Evolutionary conservation across 1,140 invertebrate species (phyloP).

Genomic region (Drosophila ananassae): DNA sequence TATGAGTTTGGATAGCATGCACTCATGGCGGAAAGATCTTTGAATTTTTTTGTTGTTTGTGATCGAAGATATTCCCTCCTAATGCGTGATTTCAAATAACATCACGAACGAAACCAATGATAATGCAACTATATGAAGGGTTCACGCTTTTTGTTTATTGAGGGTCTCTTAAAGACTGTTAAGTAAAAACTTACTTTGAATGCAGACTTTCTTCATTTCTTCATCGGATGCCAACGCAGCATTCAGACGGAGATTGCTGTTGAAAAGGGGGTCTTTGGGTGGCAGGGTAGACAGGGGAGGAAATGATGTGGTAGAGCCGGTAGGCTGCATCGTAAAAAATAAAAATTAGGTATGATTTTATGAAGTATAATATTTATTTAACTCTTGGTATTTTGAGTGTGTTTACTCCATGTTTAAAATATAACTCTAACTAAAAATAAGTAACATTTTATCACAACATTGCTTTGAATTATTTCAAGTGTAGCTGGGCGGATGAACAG

Average conservation of each 20-base stretch:
- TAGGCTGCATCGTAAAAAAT: neutral
- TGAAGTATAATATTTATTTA: no score
- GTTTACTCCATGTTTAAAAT: no score
- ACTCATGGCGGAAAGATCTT: conserved; percentile 48
- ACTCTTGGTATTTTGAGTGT: no score
- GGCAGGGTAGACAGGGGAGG: conserved; percentile 1
- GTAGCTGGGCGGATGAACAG: conserved; percentile 1
- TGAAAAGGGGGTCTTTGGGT: conserved; percentile 12
- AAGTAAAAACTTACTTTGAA: conserved; percentile 43
- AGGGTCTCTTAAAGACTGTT: conserved; percentile 30
- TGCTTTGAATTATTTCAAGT: neutral
- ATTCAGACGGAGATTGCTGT: conserved; percentile 21
- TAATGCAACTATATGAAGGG: conserved; percentile 56
- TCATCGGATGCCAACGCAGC: conserved; percentile 27
- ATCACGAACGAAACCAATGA: conserved; percentile 43
- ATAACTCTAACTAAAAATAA: no score
- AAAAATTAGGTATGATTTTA: no score
- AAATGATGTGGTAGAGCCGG: conserved; percentile 13
- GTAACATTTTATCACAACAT: no score
- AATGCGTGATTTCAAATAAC: conserved; percentile 55
- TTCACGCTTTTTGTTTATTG: conserved; percentile 53
- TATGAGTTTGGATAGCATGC: conserved; percentile 58
- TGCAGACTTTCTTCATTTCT: conserved; percentile 58
- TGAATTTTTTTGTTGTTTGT: conserved; percentile 13
- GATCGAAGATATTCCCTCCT: conserved; percentile 38